These are phyloP conservation scores for Mercenaria mercenaria DNA, from an alignment of 1,140 invertebrate genomes.

Conservation along the genomic window DNA sequence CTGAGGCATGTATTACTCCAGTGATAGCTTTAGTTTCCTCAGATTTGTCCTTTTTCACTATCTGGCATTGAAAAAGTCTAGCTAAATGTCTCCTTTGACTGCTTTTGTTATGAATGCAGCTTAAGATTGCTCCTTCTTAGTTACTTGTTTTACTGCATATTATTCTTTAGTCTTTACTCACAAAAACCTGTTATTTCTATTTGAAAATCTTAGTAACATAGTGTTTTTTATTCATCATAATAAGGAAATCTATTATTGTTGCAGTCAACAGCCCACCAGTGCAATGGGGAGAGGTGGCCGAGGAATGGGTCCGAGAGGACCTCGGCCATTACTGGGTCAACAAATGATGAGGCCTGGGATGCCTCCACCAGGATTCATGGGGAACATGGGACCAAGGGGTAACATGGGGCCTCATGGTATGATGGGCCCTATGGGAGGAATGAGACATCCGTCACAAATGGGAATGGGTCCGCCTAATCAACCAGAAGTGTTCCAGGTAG, in stretches of 20 bases:
- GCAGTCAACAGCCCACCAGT: background rate
- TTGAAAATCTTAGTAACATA: too few species aligned
- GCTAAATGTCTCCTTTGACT: too few species aligned
- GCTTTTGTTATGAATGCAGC: too few species aligned
- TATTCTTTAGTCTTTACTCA: too few species aligned
- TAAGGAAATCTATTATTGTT: background rate
- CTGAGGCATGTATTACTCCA: too few species aligned
- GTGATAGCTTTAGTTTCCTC: too few species aligned
- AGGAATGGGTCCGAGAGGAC: conserved; percentile 1
- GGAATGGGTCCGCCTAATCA: background rate
- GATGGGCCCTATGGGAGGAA: conserved; percentile 40
- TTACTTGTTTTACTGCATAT: too few species aligned
- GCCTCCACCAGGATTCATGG: background rate
- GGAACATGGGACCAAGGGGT: conserved; percentile 11
- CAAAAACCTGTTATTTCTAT: too few species aligned
- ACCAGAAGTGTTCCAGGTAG: conserved; percentile 61
- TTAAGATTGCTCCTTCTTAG: too few species aligned
- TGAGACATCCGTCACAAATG: background rate
- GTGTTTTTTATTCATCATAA: too few species aligned
- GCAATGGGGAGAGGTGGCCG: background rate
- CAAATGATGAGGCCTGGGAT: background rate
- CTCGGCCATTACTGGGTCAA: background rate
- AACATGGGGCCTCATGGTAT: conserved; percentile 49
- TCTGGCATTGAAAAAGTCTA: too few species aligned
- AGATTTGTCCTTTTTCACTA: too few species aligned